Base-by-base conservation (phyloP, 1,140 invertebrate genomes). In the Antheraea mylitta region DNA sequence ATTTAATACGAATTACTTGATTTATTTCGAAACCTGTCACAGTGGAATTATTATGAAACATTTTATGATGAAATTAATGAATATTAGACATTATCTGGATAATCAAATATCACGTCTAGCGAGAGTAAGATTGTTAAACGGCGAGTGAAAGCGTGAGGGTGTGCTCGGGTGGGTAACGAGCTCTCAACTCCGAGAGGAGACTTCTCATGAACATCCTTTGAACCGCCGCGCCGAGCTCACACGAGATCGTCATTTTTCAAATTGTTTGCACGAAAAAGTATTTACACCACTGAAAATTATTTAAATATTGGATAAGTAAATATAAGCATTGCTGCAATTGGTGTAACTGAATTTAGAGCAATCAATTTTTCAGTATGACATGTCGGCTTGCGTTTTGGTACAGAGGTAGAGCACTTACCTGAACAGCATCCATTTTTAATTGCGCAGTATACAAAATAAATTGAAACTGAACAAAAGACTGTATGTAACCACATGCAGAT, bases 131-230 rank as follows among this genome's bases (percentile, higher is more conserved):
- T 73, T 76, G 72, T 70, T 69, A 71, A 76, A 76, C 73, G 69
- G 70, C 18, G 71, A 76, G 70, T 72, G 53, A 76, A 76, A 73
- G 72, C 67, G 30, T 18, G 36, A 73, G 71, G 65, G 69, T 66
- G 67, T 72, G 53, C 73, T 77, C 62, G 65, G 75, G 68, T 69
- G 70, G 68, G 78, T 76, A 78, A 80, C 72, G 78, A 72, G 58
- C 78, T 66, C 78, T 80, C 69, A 61, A 80, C 64, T 38, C 64
- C 7, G 63, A 80, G 74, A 74, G 74, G 76, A 68, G 69, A 78
- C 76, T 77, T 71, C 67, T 70, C 72, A 58, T 76, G 78, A 80
- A 71, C 76, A 80, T 80, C 76, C 76, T 80, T 80, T 80, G 78
- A 80, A 78, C 76, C 74, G 67, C 67, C 73, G 77, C 75, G 66